A percentile compares a stretch with the other conserved stretches of the same genome.
Conservation (phyloP, 2,888 invertebrate genomes). For the Timema cristinae region DNA sequence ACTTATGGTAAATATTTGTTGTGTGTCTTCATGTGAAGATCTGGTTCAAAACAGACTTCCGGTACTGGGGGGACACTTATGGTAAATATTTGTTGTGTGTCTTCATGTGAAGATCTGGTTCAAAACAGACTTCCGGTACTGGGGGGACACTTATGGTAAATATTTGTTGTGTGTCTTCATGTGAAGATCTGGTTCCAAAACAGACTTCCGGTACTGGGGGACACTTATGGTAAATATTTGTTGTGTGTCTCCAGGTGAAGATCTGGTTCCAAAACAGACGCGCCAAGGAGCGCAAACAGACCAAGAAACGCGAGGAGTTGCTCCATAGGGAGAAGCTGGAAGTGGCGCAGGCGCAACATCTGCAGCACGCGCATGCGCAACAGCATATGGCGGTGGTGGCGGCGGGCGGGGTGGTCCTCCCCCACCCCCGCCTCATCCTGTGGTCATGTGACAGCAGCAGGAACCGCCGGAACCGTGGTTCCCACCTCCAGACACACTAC, state of each 20-base stretch:
- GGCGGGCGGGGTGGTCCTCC: conserved; percentile 27
- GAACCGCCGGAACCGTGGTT: conserved; percentile 22
- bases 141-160: too few relatives aligned
- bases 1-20: too few relatives aligned
- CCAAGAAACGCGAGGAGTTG: conserved; percentile 77
- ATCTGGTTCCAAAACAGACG: conserved; percentile 90
- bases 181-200: conserved; percentile 89
- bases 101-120: conserved; percentile 76
- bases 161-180: conserved; percentile 42
- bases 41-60: conserved; percentile 91
- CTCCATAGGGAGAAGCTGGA: conserved; percentile 55
- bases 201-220: too few relatives aligned
- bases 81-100: not conserved
- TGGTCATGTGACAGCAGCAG: conserved; percentile 24
- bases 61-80: too few relatives aligned
- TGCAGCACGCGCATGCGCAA: conserved; percentile 33
- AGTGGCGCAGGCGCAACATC: conserved; percentile 32
- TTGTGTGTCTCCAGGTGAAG: conserved; percentile 54
- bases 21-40: conserved; percentile 59
- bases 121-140: conserved; percentile 90
- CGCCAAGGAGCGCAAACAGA: conserved; percentile 88
- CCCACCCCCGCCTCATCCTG: conserved; percentile 38
- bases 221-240: too few relatives aligned
- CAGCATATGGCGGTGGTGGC: conserved; percentile 31
- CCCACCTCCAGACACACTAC: conserved; percentile 15